A percentile compares a stretch with the other conserved stretches of the same genome.
Conservation (phyloP, 2,888 invertebrate genomes). For the Aphelenchoides bicaudatus region DNA sequence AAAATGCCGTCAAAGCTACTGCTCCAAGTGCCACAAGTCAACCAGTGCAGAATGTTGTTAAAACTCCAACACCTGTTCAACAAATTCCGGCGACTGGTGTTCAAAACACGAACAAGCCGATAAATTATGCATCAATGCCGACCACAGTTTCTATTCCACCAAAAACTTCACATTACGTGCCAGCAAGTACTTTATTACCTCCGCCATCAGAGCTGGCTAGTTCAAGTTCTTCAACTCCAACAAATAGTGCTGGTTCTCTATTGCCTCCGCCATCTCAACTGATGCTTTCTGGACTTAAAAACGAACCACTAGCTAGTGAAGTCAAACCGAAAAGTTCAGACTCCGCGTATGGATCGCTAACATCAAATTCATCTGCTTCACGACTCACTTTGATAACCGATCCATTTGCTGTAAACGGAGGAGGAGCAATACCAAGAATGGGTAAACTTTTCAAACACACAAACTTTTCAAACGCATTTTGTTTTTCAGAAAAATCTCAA, state of each 20-base stretch:
- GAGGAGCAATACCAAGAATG: too few species aligned
- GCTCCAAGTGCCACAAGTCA: too few species aligned
- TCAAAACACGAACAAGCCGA: not conserved
- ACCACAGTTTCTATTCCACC: not conserved
- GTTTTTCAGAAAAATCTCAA: not conserved
- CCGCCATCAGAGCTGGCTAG: not conserved
- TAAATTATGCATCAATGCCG: not conserved
- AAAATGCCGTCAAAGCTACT: too few species aligned
- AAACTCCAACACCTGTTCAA: too few species aligned
- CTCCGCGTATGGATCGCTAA: constrained; percentile 16
- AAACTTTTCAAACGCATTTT: constrained; percentile 7
- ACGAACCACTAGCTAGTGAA: not conserved
- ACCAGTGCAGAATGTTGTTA: too few species aligned
- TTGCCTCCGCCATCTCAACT: constrained; percentile 28
- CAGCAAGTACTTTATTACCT: not conserved
- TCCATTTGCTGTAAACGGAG: not conserved
- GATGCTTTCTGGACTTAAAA: constrained; percentile 15
- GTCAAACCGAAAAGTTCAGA: not conserved
- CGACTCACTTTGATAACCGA: constrained; percentile 1
- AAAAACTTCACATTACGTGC: not conserved
- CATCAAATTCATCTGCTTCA: not conserved
- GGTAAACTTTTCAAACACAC: too few species aligned
- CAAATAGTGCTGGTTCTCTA: constrained; percentile 3
- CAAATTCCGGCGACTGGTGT: too few species aligned
- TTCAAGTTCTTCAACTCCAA: not conserved